A percentile compares a stretch with the other conserved stretches of the same genome.
These are phyloP conservation scores for Polydesmus complanatus DNA, from an alignment of 2,888 invertebrate genomes.

Conservation along the genomic window DNA sequence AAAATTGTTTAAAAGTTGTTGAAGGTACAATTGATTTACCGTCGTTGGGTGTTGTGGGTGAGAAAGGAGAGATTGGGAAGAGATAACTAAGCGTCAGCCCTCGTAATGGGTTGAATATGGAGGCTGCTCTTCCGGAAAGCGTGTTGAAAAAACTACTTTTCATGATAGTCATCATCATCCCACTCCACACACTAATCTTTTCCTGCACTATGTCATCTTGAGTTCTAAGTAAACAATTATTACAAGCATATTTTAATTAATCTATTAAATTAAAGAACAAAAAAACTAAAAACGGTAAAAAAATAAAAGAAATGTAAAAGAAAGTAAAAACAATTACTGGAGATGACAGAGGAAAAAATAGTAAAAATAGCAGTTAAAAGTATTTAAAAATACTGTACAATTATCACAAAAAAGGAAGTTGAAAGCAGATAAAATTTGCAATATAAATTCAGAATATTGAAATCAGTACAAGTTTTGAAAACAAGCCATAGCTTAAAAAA, in stretches of 20 bases:
- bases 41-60: conserved; percentile 23
- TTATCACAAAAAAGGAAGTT: too few relatives aligned
- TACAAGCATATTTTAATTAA: background rate
- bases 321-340: too few relatives aligned
- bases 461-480: too few relatives aligned
- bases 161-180: conserved; percentile 24
- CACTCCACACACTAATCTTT: conserved; percentile 23
- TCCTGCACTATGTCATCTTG: background rate
- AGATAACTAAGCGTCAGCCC: conserved; percentile 32
- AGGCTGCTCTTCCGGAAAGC: conserved; percentile 34
- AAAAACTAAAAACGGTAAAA: too few relatives aligned
- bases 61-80: conserved; percentile 34
- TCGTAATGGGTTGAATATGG: conserved; percentile 35
- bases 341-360: too few relatives aligned
- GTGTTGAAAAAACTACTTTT: conserved; percentile 30
- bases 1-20: too few relatives aligned
- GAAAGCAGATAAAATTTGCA: too few relatives aligned
- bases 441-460: too few relatives aligned
- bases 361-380: too few relatives aligned
- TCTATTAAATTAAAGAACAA: too few relatives aligned
- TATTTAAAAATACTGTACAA: background rate
- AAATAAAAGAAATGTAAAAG: too few relatives aligned
- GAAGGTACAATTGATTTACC: conserved; percentile 18
- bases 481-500: too few relatives aligned
- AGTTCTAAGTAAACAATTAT: background rate